Conservation (phyloP, 2,113 vertebrate genomes). For the Ailuropoda melanoleuca region DNA sequence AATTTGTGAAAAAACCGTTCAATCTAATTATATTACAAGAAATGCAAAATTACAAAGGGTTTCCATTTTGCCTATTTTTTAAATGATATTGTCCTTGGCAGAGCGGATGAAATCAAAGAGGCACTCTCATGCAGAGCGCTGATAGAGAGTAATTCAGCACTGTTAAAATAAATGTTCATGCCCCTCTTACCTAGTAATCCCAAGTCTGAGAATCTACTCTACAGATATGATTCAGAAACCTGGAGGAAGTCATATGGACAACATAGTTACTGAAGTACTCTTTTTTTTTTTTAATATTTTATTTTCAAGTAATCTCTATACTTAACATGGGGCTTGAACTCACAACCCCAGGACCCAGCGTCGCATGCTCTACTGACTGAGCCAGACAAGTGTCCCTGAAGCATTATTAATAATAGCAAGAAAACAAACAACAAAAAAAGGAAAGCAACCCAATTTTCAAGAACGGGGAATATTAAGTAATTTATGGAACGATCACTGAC, state of each 20-base stretch:
- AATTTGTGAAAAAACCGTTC: neutral
- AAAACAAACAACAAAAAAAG: neutral
- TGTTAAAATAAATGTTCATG: slow-evolving; percentile 1
- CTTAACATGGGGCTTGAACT: neutral
- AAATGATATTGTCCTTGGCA: neutral
- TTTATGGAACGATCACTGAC: neutral
- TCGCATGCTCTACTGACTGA: neutral
- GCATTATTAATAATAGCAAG: neutral
- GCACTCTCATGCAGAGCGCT: neutral
- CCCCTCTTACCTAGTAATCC: neutral
- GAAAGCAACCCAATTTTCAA: slow-evolving; percentile 52
- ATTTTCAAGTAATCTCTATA: neutral
- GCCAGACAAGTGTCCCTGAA: neutral
- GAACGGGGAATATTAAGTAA: slow-evolving; percentile 38
- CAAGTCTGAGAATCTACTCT: neutral
- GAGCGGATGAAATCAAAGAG: neutral
- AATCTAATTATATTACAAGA: neutral
- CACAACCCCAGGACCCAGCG: neutral
- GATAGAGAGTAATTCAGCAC: neutral
- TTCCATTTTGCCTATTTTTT: neutral
- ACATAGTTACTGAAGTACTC: neutral
- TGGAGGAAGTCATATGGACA: slow-evolving; percentile 39
- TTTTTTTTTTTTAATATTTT: neutral
- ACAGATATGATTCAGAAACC: neutral
- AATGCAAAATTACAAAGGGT: neutral